Evolutionary conservation across 2,113 vertebrate genomes (phyloP), one percentile per base, ranked within the genome.

Genomic region (Nycticorax nycticorax): DNA sequence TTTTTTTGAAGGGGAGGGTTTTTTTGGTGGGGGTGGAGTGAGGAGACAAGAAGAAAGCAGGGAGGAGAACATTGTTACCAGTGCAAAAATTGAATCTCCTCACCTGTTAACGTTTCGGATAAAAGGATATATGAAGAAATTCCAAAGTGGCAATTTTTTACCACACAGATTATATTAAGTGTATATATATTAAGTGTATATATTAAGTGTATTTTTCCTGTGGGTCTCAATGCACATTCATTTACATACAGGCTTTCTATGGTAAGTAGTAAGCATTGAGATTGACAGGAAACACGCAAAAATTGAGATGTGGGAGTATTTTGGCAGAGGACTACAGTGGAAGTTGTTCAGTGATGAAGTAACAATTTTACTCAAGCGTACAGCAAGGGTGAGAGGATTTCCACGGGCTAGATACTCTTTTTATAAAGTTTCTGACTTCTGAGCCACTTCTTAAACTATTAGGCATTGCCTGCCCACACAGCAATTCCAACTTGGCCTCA

Each of bases 361-460:
- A 63, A 91, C 10, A 63, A 63, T 72, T 94, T 79, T 78, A 30
- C 33, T 76, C 43, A 63, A 52, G 57, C 4, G 1, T 60, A 60
- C 26, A 75, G 37, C 0, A 4, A 89, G 32, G 59, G 41, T 18
- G 78, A 39, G 27, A 94, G 39, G 33, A 78, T 88, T 75, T 82
- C 75, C 50, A 21, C 48, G 59, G 57, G 14, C 39, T 88, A 60
- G 52, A 52, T 56, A 19, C 4, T 39, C 13, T 67, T 88, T 87
- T 89, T 35, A 48, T 52, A 72, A 89, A 89, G 39, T 84, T 95
- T 84, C 59, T 83, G 66, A 83, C 66, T 92, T 92, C 45, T 72
- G 56, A 96, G 66, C 10, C 53, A 62, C 48, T 89, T 94, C 79
- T 77, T 45, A 62, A 64, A 57, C 24, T 89, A 21, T 53, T 78